Base-by-base conservation (phyloP, 2,797 vertebrate genomes). In the Margarornis squamiger region DNA sequence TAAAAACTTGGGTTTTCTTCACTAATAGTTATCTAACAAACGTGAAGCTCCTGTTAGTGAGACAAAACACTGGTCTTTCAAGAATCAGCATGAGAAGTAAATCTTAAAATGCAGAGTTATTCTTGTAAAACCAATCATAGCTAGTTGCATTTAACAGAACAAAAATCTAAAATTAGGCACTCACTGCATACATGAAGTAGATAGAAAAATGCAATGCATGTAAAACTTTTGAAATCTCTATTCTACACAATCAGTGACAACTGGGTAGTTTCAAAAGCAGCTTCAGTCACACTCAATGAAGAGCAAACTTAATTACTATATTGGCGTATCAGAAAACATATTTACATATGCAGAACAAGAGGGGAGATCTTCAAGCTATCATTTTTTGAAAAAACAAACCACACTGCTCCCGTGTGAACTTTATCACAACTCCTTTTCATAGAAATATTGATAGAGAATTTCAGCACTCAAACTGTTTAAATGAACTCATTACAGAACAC, bases 291-390 rank as follows among this genome's bases (percentile, higher is more conserved):
- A 12, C 51, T 78, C 46, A 86, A 2, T 77, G 45, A 18, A 96
- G 77, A 76, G 32, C 66, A 94, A 96, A 67, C 26, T 1, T 70
- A 67, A 38, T 83, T 84, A 95, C 77, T 88, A 92, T 41, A 88
- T 8, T 51, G 14, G 71, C 62, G 87, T 72, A 65, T 12, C 78
- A 94, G 66, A 85, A 92, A 91, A 87, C 57, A 26, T 39, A 89
- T 87, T 80, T 88, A 91, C 27, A 73, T 48, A 32, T 30, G 59
- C 49, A 58, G 65, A 65, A 92, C 9, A 17, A 72, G 61, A 74
- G 27, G 7, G 23, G 4, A 91, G 67, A 81, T 43, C 63, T 93
- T 92, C 74, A 49, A 95, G 55, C 51, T 84, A 61, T 3, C 1
- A 45, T 38, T 89, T 51, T 49, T 58, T 32, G 10, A 16, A 39